phyloP scores from a whole-genome alignment of 2,888 invertebrate genomes.

The Drosophila flavopinicola region DNA sequence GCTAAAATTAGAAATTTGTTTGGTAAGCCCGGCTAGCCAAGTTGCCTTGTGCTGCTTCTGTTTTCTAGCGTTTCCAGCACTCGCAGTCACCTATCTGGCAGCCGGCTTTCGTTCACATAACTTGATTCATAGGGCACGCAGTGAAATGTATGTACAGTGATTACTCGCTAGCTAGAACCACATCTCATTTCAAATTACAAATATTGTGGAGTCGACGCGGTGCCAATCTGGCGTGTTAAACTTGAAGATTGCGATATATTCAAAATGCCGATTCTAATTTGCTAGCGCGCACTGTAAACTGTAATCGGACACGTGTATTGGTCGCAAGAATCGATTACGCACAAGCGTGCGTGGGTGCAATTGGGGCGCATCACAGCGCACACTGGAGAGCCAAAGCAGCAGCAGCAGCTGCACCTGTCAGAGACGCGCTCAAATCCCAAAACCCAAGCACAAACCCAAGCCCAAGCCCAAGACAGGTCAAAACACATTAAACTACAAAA shows the following conservation, averaged over 20 bases:
- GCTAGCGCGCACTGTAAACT: slow-evolving; percentile 5
- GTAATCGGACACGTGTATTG: slow-evolving; percentile 53
- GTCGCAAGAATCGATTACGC: slow-evolving; percentile 50
- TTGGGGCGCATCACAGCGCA: no score
- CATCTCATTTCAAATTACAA: no score
- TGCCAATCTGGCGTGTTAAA: background rate
- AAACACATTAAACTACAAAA: slow-evolving; percentile 33
- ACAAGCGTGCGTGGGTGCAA: slow-evolving; percentile 13
- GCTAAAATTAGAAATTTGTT: slow-evolving; percentile 64
- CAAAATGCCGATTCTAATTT: background rate
- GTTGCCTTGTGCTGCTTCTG: background rate
- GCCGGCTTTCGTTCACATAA: slow-evolving; percentile 45
- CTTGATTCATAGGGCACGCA: slow-evolving; percentile 54
- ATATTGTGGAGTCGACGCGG: no score
- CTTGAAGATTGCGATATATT: background rate
- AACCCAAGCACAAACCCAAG: slow-evolving; percentile 42
- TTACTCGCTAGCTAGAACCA: background rate
- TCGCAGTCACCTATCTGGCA: slow-evolving; percentile 14
- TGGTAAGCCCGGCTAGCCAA: slow-evolving; percentile 21
- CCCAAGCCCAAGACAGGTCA: slow-evolving; percentile 56
- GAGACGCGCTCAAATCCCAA: slow-evolving; percentile 46
- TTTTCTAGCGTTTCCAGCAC: slow-evolving; percentile 6
- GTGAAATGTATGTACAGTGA: slow-evolving; percentile 27
- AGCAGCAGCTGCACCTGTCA: slow-evolving; percentile 52
- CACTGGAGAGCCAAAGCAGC: no score